phyloP scores from a whole-genome alignment of 2,888 invertebrate species.

The Argyra leucocephala region DNA sequence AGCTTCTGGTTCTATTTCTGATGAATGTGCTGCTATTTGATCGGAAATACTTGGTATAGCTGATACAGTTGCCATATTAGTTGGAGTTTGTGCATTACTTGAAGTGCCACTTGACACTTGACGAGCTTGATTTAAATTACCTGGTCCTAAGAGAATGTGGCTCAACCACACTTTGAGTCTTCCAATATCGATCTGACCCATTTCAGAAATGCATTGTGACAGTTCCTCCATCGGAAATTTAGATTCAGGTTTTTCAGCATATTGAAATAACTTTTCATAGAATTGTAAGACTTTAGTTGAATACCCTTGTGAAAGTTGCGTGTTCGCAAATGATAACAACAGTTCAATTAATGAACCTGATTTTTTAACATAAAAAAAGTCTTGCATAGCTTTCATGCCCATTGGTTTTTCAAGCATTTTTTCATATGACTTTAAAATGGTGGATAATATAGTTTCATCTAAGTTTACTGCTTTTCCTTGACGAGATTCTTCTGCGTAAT shows the following conservation, averaged over 20 bases:
- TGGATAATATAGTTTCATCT: conserved; percentile 37
- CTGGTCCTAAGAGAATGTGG: conserved; percentile 55
- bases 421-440: conserved; percentile 65
- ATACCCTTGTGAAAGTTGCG: conserved; percentile 59
- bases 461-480: conserved; percentile 28
- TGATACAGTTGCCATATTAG: conserved; percentile 44
- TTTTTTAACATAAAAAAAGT: conserved; percentile 62
- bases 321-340: conserved; percentile 69
- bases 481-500: conserved; percentile 45
- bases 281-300: conserved; percentile 70
- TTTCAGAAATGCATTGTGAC: conserved; percentile 56
- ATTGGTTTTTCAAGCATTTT: conserved; percentile 71
- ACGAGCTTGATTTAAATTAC: conserved; percentile 32
- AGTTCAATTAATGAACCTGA: conserved; percentile 65
- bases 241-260: conserved; percentile 53
- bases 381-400: conserved; percentile 71
- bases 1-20: conserved; percentile 34
- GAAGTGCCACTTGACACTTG: conserved; percentile 43
- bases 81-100: conserved; percentile 47
- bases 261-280: conserved; percentile 62
- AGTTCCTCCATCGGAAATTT: conserved; percentile 55
- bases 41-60: conserved; percentile 42
- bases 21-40: conserved; percentile 35
- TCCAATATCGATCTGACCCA: conserved; percentile 55
- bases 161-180: conserved; percentile 56